These are phyloP conservation scores for Conops quadrifasciatus DNA, from an alignment of 2,888 invertebrate species.

Conservation along the genomic window DNA sequence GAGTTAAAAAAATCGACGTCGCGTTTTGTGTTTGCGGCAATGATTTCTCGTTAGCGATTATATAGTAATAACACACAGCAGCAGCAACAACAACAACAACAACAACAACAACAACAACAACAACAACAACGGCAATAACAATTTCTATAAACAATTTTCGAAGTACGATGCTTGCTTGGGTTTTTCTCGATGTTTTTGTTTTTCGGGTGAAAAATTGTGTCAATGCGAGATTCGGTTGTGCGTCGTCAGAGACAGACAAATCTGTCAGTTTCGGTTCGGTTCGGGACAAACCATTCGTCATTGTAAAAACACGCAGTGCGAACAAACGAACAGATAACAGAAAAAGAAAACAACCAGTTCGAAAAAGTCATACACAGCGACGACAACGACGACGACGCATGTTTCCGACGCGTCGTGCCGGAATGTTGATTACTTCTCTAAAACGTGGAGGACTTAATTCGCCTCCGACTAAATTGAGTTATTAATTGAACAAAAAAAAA, in stretches of 20 bases:
- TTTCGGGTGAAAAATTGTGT: background rate
- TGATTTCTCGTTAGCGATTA: conserved; percentile 11
- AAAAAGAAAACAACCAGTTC: background rate
- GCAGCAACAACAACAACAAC: background rate
- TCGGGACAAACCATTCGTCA: background rate
- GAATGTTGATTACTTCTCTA: background rate
- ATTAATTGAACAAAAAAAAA: too few relatives aligned
- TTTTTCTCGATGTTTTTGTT: background rate
- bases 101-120: background rate
- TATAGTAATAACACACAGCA: background rate
- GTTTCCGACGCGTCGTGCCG: background rate
- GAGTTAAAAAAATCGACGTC: too few relatives aligned
- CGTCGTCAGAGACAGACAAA: background rate
- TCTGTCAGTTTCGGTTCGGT: background rate
- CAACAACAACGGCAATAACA: background rate
- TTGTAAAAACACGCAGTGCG: background rate
- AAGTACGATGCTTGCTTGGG: background rate
- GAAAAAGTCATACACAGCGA: background rate
- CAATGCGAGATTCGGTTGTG: background rate
- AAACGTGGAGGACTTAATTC: too few relatives aligned
- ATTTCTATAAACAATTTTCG: background rate
- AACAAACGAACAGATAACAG: background rate
- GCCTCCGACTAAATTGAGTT: too few relatives aligned
- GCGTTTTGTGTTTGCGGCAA: background rate
- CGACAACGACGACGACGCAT: background rate